A percentile compares a stretch with the other conserved stretches of the same genome.
Conservation (phyloP, 2,888 invertebrate genomes). For the Prionchulus punctatus region DNA sequence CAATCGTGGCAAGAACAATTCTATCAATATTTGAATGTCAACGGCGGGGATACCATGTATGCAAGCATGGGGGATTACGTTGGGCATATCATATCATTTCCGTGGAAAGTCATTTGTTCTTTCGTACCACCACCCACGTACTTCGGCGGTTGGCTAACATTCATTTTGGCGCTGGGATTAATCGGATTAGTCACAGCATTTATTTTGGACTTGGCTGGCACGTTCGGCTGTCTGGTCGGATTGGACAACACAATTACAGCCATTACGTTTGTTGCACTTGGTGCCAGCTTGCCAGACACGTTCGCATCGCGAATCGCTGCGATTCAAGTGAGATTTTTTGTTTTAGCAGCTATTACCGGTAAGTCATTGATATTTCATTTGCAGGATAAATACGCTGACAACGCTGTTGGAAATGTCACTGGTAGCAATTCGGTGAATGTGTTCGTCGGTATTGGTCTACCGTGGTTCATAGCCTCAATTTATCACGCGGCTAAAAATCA, state of each 20-base stretch:
- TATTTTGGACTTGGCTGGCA: conserved; percentile 89
- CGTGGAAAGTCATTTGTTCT: conserved; percentile 43
- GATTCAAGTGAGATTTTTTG: no score
- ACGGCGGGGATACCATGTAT: conserved; percentile 43
- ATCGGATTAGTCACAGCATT: conserved; percentile 92
- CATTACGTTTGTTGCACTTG: conserved; percentile 89
- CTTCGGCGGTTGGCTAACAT: conserved; percentile 71
- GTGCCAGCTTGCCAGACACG: conserved; percentile 91
- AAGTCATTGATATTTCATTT: no score
- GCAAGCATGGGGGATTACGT: conserved; percentile 34
- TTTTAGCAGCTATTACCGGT: no score
- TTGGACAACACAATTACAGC: conserved; percentile 92
- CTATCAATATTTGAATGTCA: conserved; percentile 42
- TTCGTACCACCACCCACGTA: conserved; percentile 41
- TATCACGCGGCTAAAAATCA: conserved; percentile 36
- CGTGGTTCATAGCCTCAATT: conserved; percentile 43
- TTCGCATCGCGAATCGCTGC: conserved; percentile 98
- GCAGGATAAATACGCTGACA: background rate
- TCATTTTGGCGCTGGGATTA: conserved; percentile 71
- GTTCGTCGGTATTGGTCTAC: conserved; percentile 41
- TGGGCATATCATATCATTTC: conserved; percentile 43
- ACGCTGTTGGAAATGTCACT: background rate
- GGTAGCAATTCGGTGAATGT: conserved; percentile 25
- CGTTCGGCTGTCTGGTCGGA: conserved; percentile 92
- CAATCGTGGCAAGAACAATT: conserved; percentile 42